phyloP scores from a whole-genome alignment of 2,888 invertebrate genomes.

The Cylindroiulus punctatus region DNA sequence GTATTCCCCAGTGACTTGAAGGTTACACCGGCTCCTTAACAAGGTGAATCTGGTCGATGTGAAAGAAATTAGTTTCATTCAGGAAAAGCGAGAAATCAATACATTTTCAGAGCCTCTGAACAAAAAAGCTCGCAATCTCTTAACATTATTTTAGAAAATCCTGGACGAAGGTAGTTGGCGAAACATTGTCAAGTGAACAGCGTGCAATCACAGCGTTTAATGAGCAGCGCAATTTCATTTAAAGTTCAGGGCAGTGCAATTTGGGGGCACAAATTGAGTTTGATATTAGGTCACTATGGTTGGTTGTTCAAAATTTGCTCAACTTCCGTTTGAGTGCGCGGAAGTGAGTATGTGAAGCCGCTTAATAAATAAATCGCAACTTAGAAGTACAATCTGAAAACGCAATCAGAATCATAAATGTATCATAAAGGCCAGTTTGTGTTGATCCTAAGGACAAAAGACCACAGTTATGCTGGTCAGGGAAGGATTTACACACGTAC shows the following conservation, averaged over 20 bases:
- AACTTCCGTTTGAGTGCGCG: too few species aligned
- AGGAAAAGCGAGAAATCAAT: neutral
- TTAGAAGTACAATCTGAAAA: too few species aligned
- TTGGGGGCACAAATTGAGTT: neutral
- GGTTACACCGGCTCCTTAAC: neutral
- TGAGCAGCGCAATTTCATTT: neutral
- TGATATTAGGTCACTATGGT: neutral
- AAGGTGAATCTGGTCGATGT: neutral
- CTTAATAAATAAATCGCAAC: too few species aligned
- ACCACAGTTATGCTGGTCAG: too few species aligned
- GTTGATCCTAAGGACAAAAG: too few species aligned
- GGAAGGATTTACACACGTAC: too few species aligned
- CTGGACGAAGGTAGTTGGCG: neutral
- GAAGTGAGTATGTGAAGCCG: too few species aligned
- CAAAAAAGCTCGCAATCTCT: neutral
- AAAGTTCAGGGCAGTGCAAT: neutral
- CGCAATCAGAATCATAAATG: too few species aligned
- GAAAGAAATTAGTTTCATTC: constrained; percentile 20
- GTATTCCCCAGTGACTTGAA: neutral
- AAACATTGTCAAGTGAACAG: neutral
- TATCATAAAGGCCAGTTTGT: too few species aligned
- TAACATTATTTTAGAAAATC: neutral
- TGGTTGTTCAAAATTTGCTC: too few species aligned
- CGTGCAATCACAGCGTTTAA: neutral
- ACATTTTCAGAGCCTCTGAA: neutral